Base-by-base conservation (phyloP, 1,140 invertebrate genomes). In the Dendrolimus kikuchii region DNA sequence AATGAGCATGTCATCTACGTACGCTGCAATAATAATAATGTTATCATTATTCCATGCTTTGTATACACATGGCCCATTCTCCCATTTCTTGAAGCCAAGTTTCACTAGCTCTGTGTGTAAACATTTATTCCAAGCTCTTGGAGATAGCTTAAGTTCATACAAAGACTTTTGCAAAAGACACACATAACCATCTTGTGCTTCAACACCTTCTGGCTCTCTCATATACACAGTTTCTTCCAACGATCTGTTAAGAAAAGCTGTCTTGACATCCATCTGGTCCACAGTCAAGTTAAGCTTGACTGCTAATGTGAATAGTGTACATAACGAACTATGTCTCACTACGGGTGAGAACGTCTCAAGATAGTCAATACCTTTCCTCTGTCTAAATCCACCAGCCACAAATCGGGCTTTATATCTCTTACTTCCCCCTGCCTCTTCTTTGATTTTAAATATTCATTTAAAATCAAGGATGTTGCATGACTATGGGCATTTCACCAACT, bases 61-160 rank as follows among this genome's bases (percentile, higher is more conserved):
- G 38, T 49, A 49, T 1, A 49, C 10, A 49, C 47, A 49, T 7
- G 47, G 47, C 38, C 38, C 47, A 49, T 49, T 49, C 47, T 49
- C 47, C 38, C 4, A 49, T 23, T 38, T 49, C 37, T 49, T 49
- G 47, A 49, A 49, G 4, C 9, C 47, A 5, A 7, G 38, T 5
- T 2, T 38, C 8, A 49, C 5, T 49, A 49, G 9, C 7, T 8
- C 37, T 5, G 6, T 49, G 37, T 49, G 36, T 5, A 49, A 9
- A 38, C 38, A 38, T 7, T 49, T 6, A 49, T 49, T 7, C 47
- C 47, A 49, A 37, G 47, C 47, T 23, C 37, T n/a, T 7, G 47
- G 47, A 23, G 47, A 23, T 9, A 3, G 47, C 37, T 49, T 49
- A 8, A 49, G 38, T 38, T 38, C 47, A 38, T 38, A 49, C 5